These are phyloP conservation scores for Apodemia hepburni DNA, from an alignment of 2,888 invertebrate species.

Conservation along the genomic window DNA sequence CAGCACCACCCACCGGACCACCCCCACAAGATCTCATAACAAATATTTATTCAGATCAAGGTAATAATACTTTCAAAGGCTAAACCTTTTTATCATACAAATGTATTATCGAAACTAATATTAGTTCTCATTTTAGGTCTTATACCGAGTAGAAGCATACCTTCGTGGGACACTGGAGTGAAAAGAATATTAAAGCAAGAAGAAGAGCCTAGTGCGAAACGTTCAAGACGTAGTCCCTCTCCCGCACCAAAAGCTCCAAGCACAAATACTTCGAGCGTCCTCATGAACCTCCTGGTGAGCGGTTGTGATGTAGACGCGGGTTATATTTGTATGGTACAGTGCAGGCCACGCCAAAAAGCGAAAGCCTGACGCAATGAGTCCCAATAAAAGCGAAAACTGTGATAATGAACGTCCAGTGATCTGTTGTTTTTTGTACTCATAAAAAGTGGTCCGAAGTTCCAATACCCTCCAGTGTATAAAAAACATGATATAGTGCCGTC, in stretches of 20 bases:
- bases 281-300: conserved; percentile 96
- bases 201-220: conserved; percentile 62
- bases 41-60: conserved; percentile 71
- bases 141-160: conserved; percentile 60
- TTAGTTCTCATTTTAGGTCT: conserved; percentile 48
- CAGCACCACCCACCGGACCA: conserved; percentile 62
- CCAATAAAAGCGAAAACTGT: conserved; percentile 56
- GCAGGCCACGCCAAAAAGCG: conserved; percentile 76
- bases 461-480: conserved; percentile 41
- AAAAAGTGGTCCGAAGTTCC: conserved; percentile 31
- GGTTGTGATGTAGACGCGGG: conserved; percentile 97
- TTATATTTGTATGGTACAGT: conserved; percentile 91
- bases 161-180: conserved; percentile 62
- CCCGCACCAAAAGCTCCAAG: conserved; percentile 45
- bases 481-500: conserved; percentile 52
- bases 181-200: conserved; percentile 65
- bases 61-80: conserved; percentile 37
- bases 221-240: conserved; percentile 63
- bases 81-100: neutral
- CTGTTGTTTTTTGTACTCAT: conserved; percentile 39
- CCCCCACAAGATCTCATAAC: conserved; percentile 72
- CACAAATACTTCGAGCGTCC: conserved; percentile 87
- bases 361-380: conserved; percentile 57
- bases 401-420: conserved; percentile 76
- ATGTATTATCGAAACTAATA: neutral